phyloP scores from a whole-genome alignment of 1,140 invertebrate species.

The Diuraphis noxia region DNA sequence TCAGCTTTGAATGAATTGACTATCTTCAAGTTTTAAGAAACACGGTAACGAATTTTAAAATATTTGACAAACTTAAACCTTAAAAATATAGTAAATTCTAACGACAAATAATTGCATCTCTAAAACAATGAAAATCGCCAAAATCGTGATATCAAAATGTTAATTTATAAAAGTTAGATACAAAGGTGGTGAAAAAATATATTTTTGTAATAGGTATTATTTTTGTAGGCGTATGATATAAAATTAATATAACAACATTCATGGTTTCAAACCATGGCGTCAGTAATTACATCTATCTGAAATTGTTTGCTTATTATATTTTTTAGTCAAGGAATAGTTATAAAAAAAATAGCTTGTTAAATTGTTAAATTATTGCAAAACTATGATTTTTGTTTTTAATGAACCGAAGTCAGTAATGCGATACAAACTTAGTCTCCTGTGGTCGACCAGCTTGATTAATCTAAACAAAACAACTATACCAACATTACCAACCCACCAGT shows the following conservation, averaged over 20 bases:
- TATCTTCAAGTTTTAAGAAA: background rate
- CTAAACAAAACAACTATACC: background rate
- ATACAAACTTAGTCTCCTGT: background rate
- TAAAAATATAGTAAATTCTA: background rate
- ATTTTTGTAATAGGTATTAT: background rate
- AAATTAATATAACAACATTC: background rate
- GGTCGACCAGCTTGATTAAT: background rate
- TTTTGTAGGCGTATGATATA: background rate
- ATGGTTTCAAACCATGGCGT: background rate
- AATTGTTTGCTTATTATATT: background rate
- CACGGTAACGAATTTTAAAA: too few relatives aligned
- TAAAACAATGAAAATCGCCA: background rate
- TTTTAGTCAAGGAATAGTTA: background rate
- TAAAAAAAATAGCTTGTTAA: background rate
- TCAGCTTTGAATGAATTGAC: background rate
- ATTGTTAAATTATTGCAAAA: background rate
- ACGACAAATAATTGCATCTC: background rate
- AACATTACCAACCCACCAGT: background rate
- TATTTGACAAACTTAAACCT: background rate
- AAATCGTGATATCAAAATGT: background rate
- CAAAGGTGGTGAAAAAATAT: background rate
- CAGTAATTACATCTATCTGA: rapidly evolving
- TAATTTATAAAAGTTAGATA: background rate
- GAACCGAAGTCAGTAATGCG: too few relatives aligned
- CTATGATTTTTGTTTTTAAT: background rate